Evolutionary conservation across 2,113 vertebrate species (phyloP).

Genomic region (Carettochelys insculpta): DNA sequence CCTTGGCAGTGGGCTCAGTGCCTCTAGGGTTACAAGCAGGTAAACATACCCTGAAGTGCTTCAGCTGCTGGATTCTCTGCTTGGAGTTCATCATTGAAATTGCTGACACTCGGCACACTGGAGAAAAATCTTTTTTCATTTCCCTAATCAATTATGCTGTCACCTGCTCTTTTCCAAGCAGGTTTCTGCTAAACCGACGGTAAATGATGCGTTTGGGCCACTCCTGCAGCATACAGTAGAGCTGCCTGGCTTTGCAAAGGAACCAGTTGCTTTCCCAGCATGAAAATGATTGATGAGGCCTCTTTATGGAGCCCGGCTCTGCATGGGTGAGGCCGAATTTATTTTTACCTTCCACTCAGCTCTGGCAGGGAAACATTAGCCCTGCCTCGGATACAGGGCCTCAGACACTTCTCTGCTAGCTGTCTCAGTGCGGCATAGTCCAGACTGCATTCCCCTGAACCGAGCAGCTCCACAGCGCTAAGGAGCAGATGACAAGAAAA

Average conservation of each 20-base stretch:
- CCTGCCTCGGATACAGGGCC: neutral
- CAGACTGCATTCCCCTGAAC: neutral
- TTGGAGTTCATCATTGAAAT: neutral
- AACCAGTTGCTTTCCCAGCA: neutral
- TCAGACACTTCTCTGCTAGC: neutral
- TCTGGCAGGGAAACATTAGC: neutral
- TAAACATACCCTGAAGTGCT: rapidly evolving
- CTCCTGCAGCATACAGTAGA: rapidly evolving
- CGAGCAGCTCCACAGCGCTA: rapidly evolving
- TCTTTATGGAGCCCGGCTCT: neutral
- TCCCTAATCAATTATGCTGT: rapidly evolving
- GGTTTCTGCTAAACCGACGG: neutral
- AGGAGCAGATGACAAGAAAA: neutral
- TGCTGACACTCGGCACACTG: rapidly evolving
- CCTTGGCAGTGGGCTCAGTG: too few species aligned
- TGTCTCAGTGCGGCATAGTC: rapidly evolving
- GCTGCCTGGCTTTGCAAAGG: neutral
- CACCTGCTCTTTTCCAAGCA: neutral
- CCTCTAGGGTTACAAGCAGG: too few species aligned
- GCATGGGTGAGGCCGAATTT: neutral
- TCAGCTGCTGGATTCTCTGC: rapidly evolving
- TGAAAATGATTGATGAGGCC: neutral
- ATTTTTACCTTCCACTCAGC: neutral
- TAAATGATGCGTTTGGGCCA: rapidly evolving
- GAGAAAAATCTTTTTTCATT: neutral